Evolutionary conservation across 2,113 vertebrate species (phyloP).

Genomic region (Macaca nemestrina): DNA sequence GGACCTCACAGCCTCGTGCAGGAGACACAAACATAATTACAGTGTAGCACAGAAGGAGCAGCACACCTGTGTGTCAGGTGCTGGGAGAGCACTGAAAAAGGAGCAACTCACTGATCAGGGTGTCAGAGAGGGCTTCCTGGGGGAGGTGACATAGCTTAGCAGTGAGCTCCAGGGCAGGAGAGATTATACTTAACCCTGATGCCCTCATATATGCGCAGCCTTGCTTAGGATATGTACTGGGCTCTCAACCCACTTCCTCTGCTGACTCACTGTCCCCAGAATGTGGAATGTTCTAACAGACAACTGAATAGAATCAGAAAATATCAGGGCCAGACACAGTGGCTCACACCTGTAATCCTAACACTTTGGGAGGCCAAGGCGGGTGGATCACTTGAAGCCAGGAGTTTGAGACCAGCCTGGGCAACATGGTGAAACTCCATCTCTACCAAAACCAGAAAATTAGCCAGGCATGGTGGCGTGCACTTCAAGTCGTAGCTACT

Average conservation of each 20-base stretch:
- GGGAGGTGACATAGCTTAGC: neutral
- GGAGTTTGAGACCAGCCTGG: neutral
- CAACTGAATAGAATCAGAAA: neutral
- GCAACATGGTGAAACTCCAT: neutral
- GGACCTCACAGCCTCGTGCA: neutral
- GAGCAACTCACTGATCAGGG: neutral
- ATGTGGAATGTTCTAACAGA: neutral
- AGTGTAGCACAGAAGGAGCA: neutral
- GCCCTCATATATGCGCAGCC: neutral
- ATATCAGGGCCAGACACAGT: neutral
- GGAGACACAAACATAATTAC: neutral
- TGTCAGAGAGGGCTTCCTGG: neutral
- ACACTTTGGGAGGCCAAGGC: neutral
- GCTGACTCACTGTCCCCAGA: neutral
- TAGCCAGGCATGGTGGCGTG: neutral
- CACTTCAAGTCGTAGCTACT: neutral
- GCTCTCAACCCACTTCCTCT: neutral
- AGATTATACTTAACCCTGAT: neutral
- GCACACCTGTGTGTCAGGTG: neutral
- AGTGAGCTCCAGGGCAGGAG: neutral
- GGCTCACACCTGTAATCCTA: neutral
- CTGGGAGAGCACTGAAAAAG: neutral
- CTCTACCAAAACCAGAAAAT: neutral
- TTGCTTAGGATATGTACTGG: neutral
- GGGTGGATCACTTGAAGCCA: neutral